Base-by-base conservation (phyloP, 2,113 vertebrate species). In the Sinosuthora webbiana region DNA sequence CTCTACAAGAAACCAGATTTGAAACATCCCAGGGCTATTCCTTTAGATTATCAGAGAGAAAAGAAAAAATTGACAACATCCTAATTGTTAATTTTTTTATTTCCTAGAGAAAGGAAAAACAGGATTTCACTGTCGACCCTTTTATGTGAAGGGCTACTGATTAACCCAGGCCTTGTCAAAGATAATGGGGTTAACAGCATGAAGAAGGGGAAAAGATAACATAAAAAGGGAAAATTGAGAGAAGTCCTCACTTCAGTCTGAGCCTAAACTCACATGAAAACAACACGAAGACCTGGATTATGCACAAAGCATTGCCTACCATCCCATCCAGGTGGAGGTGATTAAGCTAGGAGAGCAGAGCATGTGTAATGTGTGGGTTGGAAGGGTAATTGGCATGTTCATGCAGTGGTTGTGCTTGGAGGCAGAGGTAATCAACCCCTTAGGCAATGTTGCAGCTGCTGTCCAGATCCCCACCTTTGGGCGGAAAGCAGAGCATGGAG, bases 341-440 rank as follows among this genome's bases (percentile, higher is more conserved):
- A 69, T 13, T 24, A 88, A 45, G 15, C 28, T 41, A 25, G 41
- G 50, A 77, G 22, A 86, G 10, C 3, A 39, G 16, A 73, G 7
- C 13, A 13, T 0, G 1, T 49, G 22, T 23, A 39, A 22, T 17
- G 1, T 3, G 1, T 7, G 9, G 5, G 1, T 2, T 33, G 52
- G n/a, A 69, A 65, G 25, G 19, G 15, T 59, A 41, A 31, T 31
- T 39, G 11, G 1, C 2, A 3, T 14, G 8, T 45, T 82, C 16
- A 8, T 69, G 31, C 28, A n/a, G 24, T 20, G 15, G 11, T 24
- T 45, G 18, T 39, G 15, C 13, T 83, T 45, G 81, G 13, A 84
- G 11, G 7, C 7, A 67, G 47, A 76, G 4, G 10, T 27, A 56
- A 35, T 9, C 33, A n/a, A 6, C 15, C 33, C 11, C 12, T 25